Evolutionary conservation across 23 tunicate genomes (phyloP).

Genomic region (Trididemnum nubilum): DNA sequence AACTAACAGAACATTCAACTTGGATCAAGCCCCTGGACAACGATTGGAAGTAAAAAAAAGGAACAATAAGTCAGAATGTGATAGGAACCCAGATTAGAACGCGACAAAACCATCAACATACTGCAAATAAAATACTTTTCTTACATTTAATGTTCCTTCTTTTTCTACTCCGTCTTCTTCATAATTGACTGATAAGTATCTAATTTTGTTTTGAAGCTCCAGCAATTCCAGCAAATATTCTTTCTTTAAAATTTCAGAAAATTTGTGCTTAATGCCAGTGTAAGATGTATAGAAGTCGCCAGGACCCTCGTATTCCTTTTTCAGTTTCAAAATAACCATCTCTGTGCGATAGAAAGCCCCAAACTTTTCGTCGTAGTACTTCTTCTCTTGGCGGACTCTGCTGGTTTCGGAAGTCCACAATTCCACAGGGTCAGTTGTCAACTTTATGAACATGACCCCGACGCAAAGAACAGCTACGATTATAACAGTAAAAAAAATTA

Average conservation of each 20-base stretch:
- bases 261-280: conserved; percentile 51
- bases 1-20: too few relatives aligned
- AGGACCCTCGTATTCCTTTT: conserved; percentile 42
- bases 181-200: conserved; percentile 55
- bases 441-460: conserved; percentile 60
- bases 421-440: conserved; percentile 97
- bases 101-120: too few relatives aligned
- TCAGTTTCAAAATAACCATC: conserved; percentile 70
- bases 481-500: conserved; percentile 40
- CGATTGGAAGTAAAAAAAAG: too few relatives aligned
- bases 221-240: conserved; percentile 59
- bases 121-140: background rate
- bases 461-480: conserved; percentile 52
- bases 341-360: conserved; percentile 93
- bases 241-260: conserved; percentile 59
- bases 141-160: conserved; percentile 54
- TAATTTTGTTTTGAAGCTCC: conserved; percentile 60
- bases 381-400: conserved; percentile 79
- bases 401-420: conserved; percentile 86
- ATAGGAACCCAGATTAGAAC: too few relatives aligned
- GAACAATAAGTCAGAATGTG: too few relatives aligned
- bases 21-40: too few relatives aligned
- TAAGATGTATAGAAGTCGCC: conserved; percentile 49
- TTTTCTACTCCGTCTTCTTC: conserved; percentile 35
- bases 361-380: conserved; percentile 75